Evolutionary conservation across 1,140 invertebrate species (phyloP), one percentile per base, ranked within the genome.

Genomic region (Tachypleus tridentatus): DNA sequence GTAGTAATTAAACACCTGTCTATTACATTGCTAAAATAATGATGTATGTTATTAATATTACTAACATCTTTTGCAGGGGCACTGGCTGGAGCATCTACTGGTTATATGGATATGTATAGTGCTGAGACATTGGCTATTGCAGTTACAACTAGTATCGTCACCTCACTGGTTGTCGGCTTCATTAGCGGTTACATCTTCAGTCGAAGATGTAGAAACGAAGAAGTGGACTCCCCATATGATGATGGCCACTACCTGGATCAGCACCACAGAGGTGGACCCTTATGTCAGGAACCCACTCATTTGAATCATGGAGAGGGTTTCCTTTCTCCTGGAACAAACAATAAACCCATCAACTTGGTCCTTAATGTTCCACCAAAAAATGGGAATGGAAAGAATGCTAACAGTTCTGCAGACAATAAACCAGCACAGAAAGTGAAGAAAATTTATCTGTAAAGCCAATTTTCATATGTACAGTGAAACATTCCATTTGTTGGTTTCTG

Each of bases 161-260:
- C 86, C 58, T 89, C 88, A 3, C 78, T 91, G 57, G 83, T 89
- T 73, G 81, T 90, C 51, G 89, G 89, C 52, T 91, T 91, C 75
- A 84, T 88, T 54, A 85, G 85, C 61, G 89, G 89, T 4, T 91
- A 89, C 75, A 82, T 88, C 70, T 88, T 91, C 75, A 89, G 87
- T 6, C 82, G 87, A 67, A 79, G 86, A 76, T 95, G 91, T 76
- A 83, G 87, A 48, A 83, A 93, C 78, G 82, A 93, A 72, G 89
- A 84, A 51, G 70, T 72, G 8, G 72, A 70, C 52, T 72, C 70
- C 4, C 70, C 71, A 4, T 72, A 73, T 53, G 71, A 66, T 54
- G 72, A 73, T 57, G 68, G 65, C 8, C 67, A 73, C 50, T 73
- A 72, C 51, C 51, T 74, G 58, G 71, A 74, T 57, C 67, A 69